These are phyloP conservation scores for Urosaurus nigricauda DNA, from an alignment of 2,797 vertebrate genomes.

Conservation along the genomic window DNA sequence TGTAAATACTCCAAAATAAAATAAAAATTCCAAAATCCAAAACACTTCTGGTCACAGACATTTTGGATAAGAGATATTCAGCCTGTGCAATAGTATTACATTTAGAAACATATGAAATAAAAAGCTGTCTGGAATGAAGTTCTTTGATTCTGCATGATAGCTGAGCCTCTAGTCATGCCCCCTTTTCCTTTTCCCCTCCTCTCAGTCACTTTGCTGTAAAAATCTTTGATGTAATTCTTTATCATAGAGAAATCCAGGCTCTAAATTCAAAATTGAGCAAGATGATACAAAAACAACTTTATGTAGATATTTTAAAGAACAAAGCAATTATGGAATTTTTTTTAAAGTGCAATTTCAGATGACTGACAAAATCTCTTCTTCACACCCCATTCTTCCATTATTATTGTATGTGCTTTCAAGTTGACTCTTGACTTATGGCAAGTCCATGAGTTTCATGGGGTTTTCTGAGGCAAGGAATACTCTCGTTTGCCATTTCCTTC, in stretches of 20 bases:
- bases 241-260: not conserved
- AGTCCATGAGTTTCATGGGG: too few relatives aligned
- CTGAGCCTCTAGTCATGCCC: not conserved
- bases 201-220: not conserved
- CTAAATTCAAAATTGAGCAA: not conserved
- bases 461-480: too few relatives aligned
- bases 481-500: too few relatives aligned
- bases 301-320: not conserved
- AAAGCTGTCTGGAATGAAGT: not conserved
- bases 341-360: not conserved
- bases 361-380: too few relatives aligned
- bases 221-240: too few relatives aligned
- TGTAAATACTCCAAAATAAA: too few relatives aligned
- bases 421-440: too few relatives aligned
- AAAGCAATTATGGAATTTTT: not conserved
- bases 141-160: not conserved
- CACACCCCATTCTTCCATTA: too few relatives aligned
- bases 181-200: not conserved
- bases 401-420: not conserved
- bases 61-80: too few relatives aligned
- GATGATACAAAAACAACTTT: not conserved
- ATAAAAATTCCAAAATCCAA: too few relatives aligned
- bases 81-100: too few relatives aligned
- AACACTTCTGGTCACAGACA: too few relatives aligned
- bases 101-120: not conserved